Base-by-base conservation (phyloP, 2,113 vertebrate genomes). In the Polyodon spathula region DNA sequence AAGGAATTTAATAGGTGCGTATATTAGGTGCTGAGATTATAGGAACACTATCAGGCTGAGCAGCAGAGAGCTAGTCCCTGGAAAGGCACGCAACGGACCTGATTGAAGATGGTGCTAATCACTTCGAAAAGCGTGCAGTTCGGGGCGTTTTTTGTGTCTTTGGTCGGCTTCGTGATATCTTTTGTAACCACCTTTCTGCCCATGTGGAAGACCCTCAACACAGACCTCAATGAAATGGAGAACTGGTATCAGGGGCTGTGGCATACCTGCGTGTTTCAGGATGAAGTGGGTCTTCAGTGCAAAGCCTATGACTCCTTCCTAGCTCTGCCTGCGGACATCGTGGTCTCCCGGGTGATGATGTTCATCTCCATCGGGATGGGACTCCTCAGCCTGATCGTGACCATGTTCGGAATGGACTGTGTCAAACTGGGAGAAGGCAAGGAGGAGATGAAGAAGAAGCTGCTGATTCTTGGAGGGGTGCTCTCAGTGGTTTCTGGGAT, bases 191-290 rank as follows among this genome's bases (percentile, higher is more conserved):
- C 88, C 4, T 92, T 93, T 12, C 59, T 98, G 61, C 95, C 93
- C 3, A 80, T 93, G 1, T 99, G 96, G 96, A 95, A 94, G 66
- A 93, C 89, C 0, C 89, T 94, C 69, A 98, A 93, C 44, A 86
- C 90, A 37, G 87, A 91, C 9, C 73, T 91, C 66, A 93, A 90
- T 0, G 78, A 88, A 53, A 77, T 89, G 74, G 87, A 94, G 75
- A 88, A 89, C 73, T 92, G 87, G 86, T 91, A 77, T 57, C 78
- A 74, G 40, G 88, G 89, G 27, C 82, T 93, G 50, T 91, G 88
- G 86, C 91, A 93, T 79, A 88, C 80, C 56, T 97, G 93, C 55
- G 89, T 97, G 62, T 87, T 90, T 57, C 92, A 93, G 0, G 80
- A 89, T 0, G 74, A 86, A 82, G 89, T 89, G 0, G 88, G 87